These are phyloP conservation scores for Brachypteracias leptosomus DNA, from an alignment of 2,113 vertebrate species.

Conservation along the genomic window DNA sequence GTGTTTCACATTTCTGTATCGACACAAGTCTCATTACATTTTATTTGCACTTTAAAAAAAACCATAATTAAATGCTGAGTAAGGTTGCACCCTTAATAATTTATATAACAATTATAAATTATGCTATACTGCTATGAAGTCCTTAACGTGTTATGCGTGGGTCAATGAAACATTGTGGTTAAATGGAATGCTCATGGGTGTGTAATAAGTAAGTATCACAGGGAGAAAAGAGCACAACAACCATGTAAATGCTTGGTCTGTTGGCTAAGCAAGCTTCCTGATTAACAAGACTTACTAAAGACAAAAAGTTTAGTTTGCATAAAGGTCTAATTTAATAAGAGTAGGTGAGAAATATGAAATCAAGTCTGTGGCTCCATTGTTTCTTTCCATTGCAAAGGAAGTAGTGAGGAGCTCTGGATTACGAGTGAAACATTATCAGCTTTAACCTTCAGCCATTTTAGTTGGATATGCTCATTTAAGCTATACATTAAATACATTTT, in stretches of 20 bases:
- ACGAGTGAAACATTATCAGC: background rate
- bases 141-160: background rate
- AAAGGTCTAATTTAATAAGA: background rate
- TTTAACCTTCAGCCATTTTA: background rate
- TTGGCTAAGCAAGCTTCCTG: background rate
- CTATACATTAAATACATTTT: background rate
- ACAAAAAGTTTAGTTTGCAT: background rate
- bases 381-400: background rate
- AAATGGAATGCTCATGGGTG: background rate
- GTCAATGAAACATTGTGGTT: background rate
- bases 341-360: background rate
- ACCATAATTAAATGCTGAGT: background rate
- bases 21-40: background rate
- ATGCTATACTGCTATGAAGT: fast-evolving
- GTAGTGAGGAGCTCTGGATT: background rate
- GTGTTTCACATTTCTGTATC: background rate
- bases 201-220: background rate
- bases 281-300: background rate
- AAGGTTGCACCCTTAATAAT: background rate
- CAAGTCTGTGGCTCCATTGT: background rate
- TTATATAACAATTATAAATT: background rate
- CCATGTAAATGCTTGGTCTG: background rate
- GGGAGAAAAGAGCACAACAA: background rate
- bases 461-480: background rate
- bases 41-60: background rate